A percentile compares a stretch with the other conserved stretches of the same genome.
These are phyloP conservation scores for Solea solea DNA, from an alignment of 2,113 vertebrate species.

Conservation along the genomic window DNA sequence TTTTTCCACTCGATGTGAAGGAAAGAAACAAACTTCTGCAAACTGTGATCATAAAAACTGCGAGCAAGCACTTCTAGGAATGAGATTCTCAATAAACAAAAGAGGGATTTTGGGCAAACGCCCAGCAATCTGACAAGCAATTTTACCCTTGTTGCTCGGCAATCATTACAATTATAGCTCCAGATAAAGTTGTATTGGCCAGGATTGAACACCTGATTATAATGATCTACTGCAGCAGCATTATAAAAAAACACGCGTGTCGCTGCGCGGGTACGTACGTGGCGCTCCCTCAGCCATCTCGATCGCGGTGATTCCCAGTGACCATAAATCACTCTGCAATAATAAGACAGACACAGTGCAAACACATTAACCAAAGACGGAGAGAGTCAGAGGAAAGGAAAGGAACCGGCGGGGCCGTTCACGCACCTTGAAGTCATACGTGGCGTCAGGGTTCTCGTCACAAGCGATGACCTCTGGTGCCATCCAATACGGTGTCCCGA, in stretches of 20 bases:
- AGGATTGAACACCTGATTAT: constrained; percentile 24
- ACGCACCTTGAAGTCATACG: constrained; percentile 89
- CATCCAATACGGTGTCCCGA: constrained; percentile 96
- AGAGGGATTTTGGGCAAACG: constrained; percentile 2
- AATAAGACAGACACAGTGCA: constrained; percentile 6
- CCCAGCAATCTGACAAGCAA: constrained; percentile 20
- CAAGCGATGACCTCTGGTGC: constrained; percentile 93
- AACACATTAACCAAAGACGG: neutral
- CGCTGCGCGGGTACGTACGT: constrained; percentile 68
- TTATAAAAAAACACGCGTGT: constrained; percentile 22
- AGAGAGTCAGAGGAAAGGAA: neutral
- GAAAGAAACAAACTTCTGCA: neutral
- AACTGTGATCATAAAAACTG: constrained; percentile 4
- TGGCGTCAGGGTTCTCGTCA: constrained; percentile 88
- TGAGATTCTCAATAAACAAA: constrained; percentile 7
- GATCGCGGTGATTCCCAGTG: constrained; percentile 81
- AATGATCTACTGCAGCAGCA: neutral
- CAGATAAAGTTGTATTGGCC: constrained; percentile 4
- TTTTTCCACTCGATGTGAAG: constrained; percentile 3
- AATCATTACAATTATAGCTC: constrained; percentile 27
- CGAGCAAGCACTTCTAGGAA: constrained; percentile 12
- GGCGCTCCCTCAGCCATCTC: constrained; percentile 84
- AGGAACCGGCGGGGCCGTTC: neutral
- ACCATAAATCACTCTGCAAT: constrained; percentile 83
- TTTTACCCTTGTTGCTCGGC: constrained; percentile 23